phyloP scores from a whole-genome alignment of 2,888 invertebrate genomes.

The Argyra leucocephala region DNA sequence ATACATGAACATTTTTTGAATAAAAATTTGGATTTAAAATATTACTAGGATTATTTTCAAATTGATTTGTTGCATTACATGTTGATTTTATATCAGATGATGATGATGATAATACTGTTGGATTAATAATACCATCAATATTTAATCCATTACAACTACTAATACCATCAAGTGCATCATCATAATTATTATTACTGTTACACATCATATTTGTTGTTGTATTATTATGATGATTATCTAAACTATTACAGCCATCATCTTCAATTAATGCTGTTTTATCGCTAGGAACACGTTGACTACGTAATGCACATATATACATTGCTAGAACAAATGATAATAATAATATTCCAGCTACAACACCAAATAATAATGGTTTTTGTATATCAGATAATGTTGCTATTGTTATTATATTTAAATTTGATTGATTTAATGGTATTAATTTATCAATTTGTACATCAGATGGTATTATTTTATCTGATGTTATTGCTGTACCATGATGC shows the following conservation, averaged over 20 bases:
- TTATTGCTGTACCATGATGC: slow-evolving; percentile 26
- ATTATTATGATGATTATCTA: not conserved
- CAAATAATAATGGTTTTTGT: slow-evolving; percentile 31
- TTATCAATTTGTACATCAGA: slow-evolving; percentile 20
- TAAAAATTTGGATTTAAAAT: slow-evolving; percentile 12
- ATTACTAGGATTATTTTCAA: slow-evolving; percentile 13
- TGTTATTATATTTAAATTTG: slow-evolving; percentile 28
- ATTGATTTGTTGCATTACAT: slow-evolving; percentile 17
- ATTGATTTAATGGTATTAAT: slow-evolving; percentile 28
- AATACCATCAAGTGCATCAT: too few relatives aligned
- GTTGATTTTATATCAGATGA: not conserved
- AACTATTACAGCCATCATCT: slow-evolving; percentile 22
- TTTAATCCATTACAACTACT: too few relatives aligned
- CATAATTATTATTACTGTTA: too few relatives aligned
- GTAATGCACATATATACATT: slow-evolving; percentile 27
- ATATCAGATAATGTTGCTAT: slow-evolving; percentile 29
- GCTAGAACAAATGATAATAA: slow-evolving; percentile 28
- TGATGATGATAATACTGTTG: too few relatives aligned
- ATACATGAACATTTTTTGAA: slow-evolving; percentile 16
- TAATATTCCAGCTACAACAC: slow-evolving; percentile 29
- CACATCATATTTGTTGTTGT: too few relatives aligned
- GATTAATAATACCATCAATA: not conserved
- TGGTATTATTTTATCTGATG: slow-evolving; percentile 19
- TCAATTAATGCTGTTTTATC: slow-evolving; percentile 33
- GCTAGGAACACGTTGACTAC: slow-evolving; percentile 26